Conservation (phyloP, 1,140 invertebrate genomes). For the Diabrotica virgifera region DNA sequence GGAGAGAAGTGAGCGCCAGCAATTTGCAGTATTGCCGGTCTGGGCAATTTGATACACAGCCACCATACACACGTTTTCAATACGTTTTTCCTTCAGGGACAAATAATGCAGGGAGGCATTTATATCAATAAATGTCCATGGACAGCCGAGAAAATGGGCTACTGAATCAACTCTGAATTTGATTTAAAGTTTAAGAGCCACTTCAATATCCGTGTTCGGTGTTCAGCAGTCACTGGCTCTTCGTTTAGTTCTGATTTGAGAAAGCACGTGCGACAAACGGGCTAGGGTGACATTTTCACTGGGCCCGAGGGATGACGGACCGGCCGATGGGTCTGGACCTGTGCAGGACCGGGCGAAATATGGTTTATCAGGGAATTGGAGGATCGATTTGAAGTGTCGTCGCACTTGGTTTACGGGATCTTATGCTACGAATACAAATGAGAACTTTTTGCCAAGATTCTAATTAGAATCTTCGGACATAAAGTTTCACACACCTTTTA, state of each 20-base stretch:
- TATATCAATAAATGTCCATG: constrained; percentile 16
- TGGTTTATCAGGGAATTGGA: too few relatives aligned
- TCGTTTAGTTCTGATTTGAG: constrained; percentile 1
- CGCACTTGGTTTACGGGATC: too few relatives aligned
- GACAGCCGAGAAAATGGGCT: constrained; percentile 3
- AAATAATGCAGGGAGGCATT: constrained; percentile 8
- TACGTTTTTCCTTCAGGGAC: neutral
- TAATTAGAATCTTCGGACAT: too few relatives aligned
- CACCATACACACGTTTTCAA: constrained; percentile 4
- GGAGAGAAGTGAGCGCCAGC: too few relatives aligned
- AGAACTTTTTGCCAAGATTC: too few relatives aligned
- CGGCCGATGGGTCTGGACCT: neutral
- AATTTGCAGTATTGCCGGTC: neutral
- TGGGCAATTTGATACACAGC: constrained; percentile 8
- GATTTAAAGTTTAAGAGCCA: constrained; percentile 15
- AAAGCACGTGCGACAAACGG: constrained; percentile 11
- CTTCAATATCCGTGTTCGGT: constrained; percentile 14
- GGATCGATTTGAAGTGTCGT: too few relatives aligned
- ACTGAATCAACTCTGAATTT: constrained; percentile 11
- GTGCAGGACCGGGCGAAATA: neutral
- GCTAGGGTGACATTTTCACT: constrained; percentile 10
- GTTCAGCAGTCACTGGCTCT: constrained; percentile 11
- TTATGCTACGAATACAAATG: too few relatives aligned
- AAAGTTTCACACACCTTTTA: too few relatives aligned
- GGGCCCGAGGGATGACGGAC: neutral